Conservation (phyloP, 1,140 invertebrate species). For the Trichonephila inaurata region DNA sequence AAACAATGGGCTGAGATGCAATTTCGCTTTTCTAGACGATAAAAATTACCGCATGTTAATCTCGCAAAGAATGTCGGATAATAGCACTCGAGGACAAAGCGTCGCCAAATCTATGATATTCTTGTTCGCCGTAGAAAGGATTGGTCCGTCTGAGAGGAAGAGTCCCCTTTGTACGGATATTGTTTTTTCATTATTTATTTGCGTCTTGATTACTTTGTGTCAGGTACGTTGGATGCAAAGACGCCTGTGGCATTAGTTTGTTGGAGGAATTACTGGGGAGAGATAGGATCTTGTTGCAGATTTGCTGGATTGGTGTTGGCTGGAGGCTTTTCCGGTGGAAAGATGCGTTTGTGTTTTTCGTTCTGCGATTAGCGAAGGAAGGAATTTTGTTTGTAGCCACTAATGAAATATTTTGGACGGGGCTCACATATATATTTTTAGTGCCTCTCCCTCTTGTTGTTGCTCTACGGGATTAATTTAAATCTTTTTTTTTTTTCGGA, state of each 20-base stretch:
- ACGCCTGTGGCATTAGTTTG: neutral
- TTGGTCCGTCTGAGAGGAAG: neutral
- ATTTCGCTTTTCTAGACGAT: slow-evolving; percentile 30
- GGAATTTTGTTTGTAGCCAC: neutral
- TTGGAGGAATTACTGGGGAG: neutral
- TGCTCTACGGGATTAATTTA: too few relatives aligned
- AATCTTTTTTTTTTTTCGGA: too few relatives aligned
- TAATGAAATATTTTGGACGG: too few relatives aligned
- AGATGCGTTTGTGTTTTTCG: slow-evolving; percentile 2
- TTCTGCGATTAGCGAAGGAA: neutral
- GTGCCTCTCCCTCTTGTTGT: too few relatives aligned
- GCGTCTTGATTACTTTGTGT: slow-evolving; percentile 64
- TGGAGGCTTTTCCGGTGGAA: neutral
- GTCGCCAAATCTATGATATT: slow-evolving; percentile 59
- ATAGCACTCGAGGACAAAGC: slow-evolving; percentile 65
- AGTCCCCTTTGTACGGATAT: neutral
- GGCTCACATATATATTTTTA: too few relatives aligned
- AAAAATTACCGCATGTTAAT: slow-evolving; percentile 64
- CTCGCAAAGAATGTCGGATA: slow-evolving; percentile 68
- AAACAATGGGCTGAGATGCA: slow-evolving; percentile 58
- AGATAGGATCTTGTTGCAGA: slow-evolving; percentile 25
- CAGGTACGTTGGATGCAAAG: slow-evolving; percentile 26
- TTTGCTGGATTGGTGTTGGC: neutral
- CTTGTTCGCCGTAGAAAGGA: neutral
- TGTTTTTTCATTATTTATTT: slow-evolving; percentile 65